Percentiles rank a stretch among this genome's conserved stretches.
phyloP scores from a whole-genome alignment of 1,140 invertebrate species.

The Parasteatoda tepidariorum region DNA sequence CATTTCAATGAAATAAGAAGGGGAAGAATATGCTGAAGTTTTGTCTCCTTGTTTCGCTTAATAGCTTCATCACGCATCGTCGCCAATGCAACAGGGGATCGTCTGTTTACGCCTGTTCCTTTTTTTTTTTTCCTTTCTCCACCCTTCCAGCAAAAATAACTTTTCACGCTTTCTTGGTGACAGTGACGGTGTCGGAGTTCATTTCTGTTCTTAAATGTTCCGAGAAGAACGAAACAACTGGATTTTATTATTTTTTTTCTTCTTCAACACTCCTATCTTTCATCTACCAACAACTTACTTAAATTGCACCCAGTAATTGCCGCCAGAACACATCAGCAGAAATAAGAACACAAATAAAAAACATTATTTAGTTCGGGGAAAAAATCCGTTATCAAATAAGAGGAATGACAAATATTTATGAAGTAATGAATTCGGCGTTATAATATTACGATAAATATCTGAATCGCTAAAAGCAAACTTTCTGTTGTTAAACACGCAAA shows the following conservation, averaged over 20 bases:
- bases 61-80: slow-evolving; percentile 58
- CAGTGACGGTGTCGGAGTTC: slow-evolving; percentile 19
- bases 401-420: too few species aligned
- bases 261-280: not conserved
- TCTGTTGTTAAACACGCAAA: too few species aligned
- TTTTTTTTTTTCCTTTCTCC: slow-evolving; percentile 22
- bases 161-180: slow-evolving; percentile 51
- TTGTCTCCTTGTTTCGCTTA: slow-evolving; percentile 21
- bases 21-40: not conserved
- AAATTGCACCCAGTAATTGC: too few species aligned
- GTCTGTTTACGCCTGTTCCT: not conserved
- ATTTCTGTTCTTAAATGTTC: slow-evolving; percentile 49
- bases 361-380: too few species aligned
- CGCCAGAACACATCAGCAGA: too few species aligned
- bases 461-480: too few species aligned
- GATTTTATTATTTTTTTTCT: not conserved
- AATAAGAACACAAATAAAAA: too few species aligned
- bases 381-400: too few species aligned
- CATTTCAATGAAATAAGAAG: slow-evolving; percentile 24
- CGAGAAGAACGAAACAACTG: slow-evolving; percentile 46
- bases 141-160: slow-evolving; percentile 48
- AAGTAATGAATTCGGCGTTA: too few species aligned
- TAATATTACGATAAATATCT: too few species aligned
- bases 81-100: slow-evolving; percentile 24
- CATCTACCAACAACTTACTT: not conserved